These are phyloP conservation scores for Dipodomys merriami DNA, from an alignment of 2,113 vertebrate species.

Conservation along the genomic window DNA sequence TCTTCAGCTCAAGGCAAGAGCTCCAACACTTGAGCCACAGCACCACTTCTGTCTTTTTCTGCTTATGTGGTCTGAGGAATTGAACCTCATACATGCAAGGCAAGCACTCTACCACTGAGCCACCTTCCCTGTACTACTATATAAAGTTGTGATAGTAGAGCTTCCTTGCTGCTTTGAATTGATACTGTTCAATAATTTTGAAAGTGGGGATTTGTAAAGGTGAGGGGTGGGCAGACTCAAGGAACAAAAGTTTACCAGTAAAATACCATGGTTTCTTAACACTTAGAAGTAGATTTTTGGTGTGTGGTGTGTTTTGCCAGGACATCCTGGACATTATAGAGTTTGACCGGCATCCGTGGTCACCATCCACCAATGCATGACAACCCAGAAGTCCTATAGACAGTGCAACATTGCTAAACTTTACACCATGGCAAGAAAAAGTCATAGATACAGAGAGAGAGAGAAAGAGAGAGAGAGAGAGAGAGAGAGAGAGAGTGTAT, in stretches of 20 bases:
- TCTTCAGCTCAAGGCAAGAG: no score
- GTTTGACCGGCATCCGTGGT: not conserved
- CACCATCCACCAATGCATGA: not conserved
- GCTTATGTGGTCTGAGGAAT: no score
- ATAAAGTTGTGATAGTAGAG: not conserved
- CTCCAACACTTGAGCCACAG: no score
- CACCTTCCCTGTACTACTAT: not conserved
- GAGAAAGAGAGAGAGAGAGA: no score
- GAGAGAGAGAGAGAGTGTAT: no score
- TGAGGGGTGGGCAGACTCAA: not conserved
- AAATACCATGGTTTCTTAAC: not conserved
- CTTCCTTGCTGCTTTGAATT: constrained; percentile 25
- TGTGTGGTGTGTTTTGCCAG: not conserved
- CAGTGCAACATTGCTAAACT: not conserved
- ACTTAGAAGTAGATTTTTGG: not conserved
- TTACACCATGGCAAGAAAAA: not conserved
- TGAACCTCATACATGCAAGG: no score
- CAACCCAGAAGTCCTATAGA: not conserved
- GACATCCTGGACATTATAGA: not conserved
- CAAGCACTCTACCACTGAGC: no score
- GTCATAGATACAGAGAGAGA: not conserved
- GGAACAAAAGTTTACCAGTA: no score
- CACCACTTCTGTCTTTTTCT: no score
- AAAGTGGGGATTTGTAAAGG: constrained; percentile 29
- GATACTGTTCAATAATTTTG: constrained; percentile 2